phyloP scores from a whole-genome alignment of 2,113 vertebrate species.

The Rattus rattus region DNA sequence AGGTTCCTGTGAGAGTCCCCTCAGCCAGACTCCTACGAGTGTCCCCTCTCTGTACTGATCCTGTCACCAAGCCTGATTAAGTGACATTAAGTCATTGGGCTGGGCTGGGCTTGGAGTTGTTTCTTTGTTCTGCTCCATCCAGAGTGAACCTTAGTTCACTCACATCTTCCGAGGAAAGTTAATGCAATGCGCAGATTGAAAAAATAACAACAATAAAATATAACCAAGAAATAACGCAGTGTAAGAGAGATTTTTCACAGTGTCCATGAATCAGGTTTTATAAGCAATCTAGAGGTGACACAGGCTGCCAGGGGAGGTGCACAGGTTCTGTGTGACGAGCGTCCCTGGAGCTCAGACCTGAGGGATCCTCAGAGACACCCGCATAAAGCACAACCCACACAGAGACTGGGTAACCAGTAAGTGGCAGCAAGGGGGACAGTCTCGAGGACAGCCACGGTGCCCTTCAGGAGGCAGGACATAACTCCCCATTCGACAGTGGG shows the following conservation, averaged over 20 bases:
- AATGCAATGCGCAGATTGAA: background rate
- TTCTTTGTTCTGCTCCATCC: background rate
- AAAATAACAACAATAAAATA: background rate
- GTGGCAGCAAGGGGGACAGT: background rate
- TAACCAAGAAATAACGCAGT: background rate
- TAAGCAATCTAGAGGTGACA: background rate
- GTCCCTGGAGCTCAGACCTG: background rate
- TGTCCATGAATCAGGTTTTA: background rate
- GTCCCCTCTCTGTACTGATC: background rate
- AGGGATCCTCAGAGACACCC: background rate
- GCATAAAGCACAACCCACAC: no score
- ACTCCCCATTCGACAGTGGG: background rate
- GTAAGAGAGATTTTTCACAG: background rate
- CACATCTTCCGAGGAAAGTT: background rate
- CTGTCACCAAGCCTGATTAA: background rate
- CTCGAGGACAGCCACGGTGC: background rate
- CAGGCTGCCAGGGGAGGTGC: background rate
- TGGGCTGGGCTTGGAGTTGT: background rate
- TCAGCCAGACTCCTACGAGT: background rate
- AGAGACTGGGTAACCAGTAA: background rate
- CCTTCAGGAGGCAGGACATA: background rate
- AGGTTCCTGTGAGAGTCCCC: background rate
- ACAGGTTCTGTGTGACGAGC: background rate
- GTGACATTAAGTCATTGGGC: background rate
- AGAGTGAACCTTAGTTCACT: background rate